phyloP scores from a whole-genome alignment of 2,113 vertebrate species.

The Oreochromis niloticus region DNA sequence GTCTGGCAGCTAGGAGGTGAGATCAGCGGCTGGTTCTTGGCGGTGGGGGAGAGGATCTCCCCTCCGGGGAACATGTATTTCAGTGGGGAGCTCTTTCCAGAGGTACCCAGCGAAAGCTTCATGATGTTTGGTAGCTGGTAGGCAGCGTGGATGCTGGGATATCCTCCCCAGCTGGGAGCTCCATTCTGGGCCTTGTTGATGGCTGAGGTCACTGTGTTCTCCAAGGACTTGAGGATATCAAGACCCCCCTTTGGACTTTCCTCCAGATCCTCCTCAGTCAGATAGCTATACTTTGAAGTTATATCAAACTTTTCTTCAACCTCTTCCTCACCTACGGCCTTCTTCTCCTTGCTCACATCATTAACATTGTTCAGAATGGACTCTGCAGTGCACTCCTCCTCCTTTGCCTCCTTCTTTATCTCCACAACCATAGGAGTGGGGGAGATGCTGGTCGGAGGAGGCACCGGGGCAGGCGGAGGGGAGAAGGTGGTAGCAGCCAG shows the following conservation, averaged over 20 bases:
- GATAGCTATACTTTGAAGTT: conserved; percentile 92
- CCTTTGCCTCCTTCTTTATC: conserved; percentile 95
- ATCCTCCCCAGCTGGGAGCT: conserved; percentile 96
- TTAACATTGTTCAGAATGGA: conserved; percentile 61
- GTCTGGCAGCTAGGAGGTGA: conserved; percentile 87
- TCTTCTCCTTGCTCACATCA: conserved; percentile 80
- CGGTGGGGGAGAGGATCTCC: conserved; percentile 81
- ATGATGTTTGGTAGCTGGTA: conserved; percentile 99
- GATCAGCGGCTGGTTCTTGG: conserved; percentile 84
- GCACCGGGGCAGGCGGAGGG: conserved; percentile 84
- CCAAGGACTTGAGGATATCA: conserved; percentile 95
- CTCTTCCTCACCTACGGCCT: conserved; percentile 75
- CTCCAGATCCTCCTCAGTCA: conserved; percentile 94
- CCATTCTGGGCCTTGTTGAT: conserved; percentile 99
- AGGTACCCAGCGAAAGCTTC: conserved; percentile 90
- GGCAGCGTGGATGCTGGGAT: conserved; percentile 96
- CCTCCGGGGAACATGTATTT: conserved; percentile 86
- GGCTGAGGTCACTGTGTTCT: conserved; percentile 97
- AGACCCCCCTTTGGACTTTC: conserved; percentile 95
- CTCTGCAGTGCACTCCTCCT: conserved; percentile 80
- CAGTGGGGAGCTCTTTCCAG: conserved; percentile 83
- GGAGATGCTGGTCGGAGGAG: conserved; percentile 82
- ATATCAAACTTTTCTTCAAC: conserved; percentile 90
- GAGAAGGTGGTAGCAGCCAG: conserved; percentile 93
- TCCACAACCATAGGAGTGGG: conserved; percentile 78